Evolutionary conservation across 2,888 invertebrate species (phyloP), one percentile per base, ranked within the genome.

Genomic region (Venustoraphidia nigricollis): DNA sequence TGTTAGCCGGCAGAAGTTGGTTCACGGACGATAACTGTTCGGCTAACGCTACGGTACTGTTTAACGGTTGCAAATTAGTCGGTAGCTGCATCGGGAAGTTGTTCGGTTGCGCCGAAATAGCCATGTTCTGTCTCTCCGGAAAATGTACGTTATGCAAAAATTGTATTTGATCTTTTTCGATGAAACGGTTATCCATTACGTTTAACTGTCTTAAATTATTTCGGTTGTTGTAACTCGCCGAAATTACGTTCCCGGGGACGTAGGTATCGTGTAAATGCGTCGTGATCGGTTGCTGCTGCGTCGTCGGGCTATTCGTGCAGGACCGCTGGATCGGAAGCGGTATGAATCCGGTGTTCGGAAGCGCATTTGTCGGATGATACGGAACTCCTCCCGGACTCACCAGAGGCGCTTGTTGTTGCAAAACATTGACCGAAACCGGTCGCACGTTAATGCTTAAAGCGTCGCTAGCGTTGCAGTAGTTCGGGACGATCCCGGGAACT

Each of bases 61-160:
- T 27, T 48, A 52, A 49, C 48, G 46, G 55, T 54, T 44, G 59
- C 58, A 45, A 55, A 51, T 27, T 27, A 27, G 27, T 27, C 27
- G 55, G 48, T 62, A 63, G 51, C 65, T 64, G 43, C 56, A 61
- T 36, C 63, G 50, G 8, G 48, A 50, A 38, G 42, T 54, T 41
- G 46, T 50, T 57, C 58, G 38, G 57, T 52, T 47, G 60, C 58
- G 50, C 53, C 51, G 51, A 48, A 40, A 49, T 46, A 34, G 50
- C 27, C n/a, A 58, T 54, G n/a, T 54, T 51, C 34, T 58, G 57
- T 36, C 62, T 60, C 58, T 71, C 70, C 0, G 72, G 71, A 53
- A 73, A 71, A 60, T 76, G 75, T 5, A 75, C 75, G 57, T 75
- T 76, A 53, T 73, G 73, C 47, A 75, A 63, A 60, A 76, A 76